A percentile compares a stretch with the other conserved stretches of the same genome.
Conservation (phyloP, 2,888 invertebrate genomes). For the Unio delphinus region DNA sequence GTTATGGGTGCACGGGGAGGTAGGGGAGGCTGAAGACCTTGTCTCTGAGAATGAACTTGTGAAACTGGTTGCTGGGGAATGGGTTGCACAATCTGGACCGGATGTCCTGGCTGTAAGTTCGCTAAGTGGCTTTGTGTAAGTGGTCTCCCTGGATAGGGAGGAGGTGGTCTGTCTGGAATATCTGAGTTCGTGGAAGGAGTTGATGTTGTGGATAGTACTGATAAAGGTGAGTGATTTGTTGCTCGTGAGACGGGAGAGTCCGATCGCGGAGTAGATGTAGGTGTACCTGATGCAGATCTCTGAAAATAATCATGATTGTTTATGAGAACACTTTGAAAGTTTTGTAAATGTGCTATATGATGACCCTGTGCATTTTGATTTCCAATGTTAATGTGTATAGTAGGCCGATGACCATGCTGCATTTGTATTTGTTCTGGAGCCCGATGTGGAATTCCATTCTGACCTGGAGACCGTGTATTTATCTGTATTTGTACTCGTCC, state of each 20-base stretch:
- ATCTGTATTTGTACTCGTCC: conserved; percentile 49
- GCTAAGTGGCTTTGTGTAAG: conserved; percentile 16
- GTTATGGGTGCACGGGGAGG: conserved; percentile 56
- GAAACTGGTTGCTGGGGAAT: conserved; percentile 32
- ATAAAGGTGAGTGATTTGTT: conserved; percentile 69
- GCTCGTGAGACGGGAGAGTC: conserved; percentile 67
- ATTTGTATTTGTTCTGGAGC: conserved; percentile 73
- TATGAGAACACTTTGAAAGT: conserved; percentile 25
- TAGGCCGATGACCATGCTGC: conserved; percentile 33
- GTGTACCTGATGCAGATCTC: conserved; percentile 45
- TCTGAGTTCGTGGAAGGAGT: conserved; percentile 70
- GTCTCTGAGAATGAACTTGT: conserved; percentile 6
- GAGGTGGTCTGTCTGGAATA: conserved; percentile 68
- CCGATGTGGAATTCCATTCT: conserved; percentile 25
- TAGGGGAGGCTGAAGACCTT: conserved; percentile 48
- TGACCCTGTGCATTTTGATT: conserved; percentile 10
- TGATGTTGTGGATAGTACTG: conserved; percentile 67
- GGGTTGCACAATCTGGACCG: conserved; percentile 41
- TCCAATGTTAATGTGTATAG: conserved; percentile 28
- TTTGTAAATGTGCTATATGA: conserved; percentile 21
- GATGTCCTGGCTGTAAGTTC: conserved; percentile 25
- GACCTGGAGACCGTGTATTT: conserved; percentile 22
- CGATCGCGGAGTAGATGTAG: conserved; percentile 61
- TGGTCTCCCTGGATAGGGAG: conserved; percentile 64
- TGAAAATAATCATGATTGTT: conserved; percentile 20